Evolutionary conservation across 2,888 invertebrate species (phyloP), one percentile per base, ranked within the genome.

Genomic region (Cheilosia variabilis): DNA sequence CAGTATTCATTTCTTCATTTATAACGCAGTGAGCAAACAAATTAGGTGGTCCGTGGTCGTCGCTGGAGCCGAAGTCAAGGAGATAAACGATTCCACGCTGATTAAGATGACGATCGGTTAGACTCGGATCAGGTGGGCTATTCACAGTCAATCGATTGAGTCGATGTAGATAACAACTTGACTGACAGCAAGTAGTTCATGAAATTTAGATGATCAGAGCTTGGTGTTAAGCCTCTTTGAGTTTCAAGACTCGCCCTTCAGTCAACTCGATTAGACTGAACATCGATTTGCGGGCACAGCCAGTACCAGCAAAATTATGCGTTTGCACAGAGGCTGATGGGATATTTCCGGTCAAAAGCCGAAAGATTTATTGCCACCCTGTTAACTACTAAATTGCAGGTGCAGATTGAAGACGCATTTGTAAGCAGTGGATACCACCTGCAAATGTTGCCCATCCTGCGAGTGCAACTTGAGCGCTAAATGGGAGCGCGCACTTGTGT

Each of bases 11-110:
- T 69, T 34, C 45, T 22, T 22, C 57, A 45, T 19, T 19, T 43
- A 27, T 53, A 43, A 17, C 41, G 37, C 22, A 31, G 19, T 17
- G 41, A 62, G 62, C 43, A 72, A 62, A 45, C 53, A 22, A 72
- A 43, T 62, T 17, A 43, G 62, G 31, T 62, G 31, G 6, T 24
- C 19, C 53, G 31, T 62, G 31, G 6, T 24, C 19, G 27, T 10
- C 19, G 53, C 62, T 53, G 43, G 43, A 60, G 62, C 62, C 62
- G 55, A 72, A 72, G 72, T 72, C 72, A 72, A 72, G 72, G 62
- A 43, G 41, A 58, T 41, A 19, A 41, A 17, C n/a, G 52, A 52
- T 52, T 37, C 66, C 66, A 53, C 53, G 31, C 27, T 60, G 50
- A 60, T 60, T 45, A n/a, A 45, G 45, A 22, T 37, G 47, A 58